A percentile compares a stretch with the other conserved stretches of the same genome.
These are phyloP conservation scores for Epirrhoe tristata DNA, from an alignment of 2,888 invertebrate species.

Conservation along the genomic window DNA sequence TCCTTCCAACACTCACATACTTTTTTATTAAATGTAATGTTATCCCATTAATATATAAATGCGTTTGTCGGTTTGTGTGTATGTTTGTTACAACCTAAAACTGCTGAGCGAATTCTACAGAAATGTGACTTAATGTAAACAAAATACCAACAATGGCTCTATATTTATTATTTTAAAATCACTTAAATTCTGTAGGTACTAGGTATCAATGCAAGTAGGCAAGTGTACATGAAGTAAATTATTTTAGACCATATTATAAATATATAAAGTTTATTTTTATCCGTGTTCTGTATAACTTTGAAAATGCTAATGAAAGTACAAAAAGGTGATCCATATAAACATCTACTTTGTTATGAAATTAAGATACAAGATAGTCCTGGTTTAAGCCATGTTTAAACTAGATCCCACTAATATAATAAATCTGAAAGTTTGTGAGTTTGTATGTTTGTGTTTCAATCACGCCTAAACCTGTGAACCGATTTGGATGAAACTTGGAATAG, in stretches of 20 bases:
- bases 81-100: neutral
- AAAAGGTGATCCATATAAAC: slow-evolving; percentile 1
- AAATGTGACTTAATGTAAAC: neutral
- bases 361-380: neutral
- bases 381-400: neutral
- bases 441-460: too few species aligned
- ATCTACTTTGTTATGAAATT: neutral
- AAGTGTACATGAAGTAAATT: neutral
- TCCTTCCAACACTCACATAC: too few species aligned
- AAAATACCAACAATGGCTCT: neutral
- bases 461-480: too few species aligned
- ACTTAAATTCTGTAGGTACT: neutral
- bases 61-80: too few species aligned
- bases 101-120: too few species aligned
- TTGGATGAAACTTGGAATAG: too few species aligned
- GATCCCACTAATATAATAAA: too few species aligned
- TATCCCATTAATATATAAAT: too few species aligned
- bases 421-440: too few species aligned
- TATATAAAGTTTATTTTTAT: neutral
- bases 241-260: slow-evolving; percentile 3
- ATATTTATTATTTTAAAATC: neutral
- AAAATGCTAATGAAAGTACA: slow-evolving; percentile 32
- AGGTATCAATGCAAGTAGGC: neutral
- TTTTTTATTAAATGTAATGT: too few species aligned
- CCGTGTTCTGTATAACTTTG: neutral